phyloP scores from a whole-genome alignment of 2,113 vertebrate genomes.

The Rousettus leschenaultii region DNA sequence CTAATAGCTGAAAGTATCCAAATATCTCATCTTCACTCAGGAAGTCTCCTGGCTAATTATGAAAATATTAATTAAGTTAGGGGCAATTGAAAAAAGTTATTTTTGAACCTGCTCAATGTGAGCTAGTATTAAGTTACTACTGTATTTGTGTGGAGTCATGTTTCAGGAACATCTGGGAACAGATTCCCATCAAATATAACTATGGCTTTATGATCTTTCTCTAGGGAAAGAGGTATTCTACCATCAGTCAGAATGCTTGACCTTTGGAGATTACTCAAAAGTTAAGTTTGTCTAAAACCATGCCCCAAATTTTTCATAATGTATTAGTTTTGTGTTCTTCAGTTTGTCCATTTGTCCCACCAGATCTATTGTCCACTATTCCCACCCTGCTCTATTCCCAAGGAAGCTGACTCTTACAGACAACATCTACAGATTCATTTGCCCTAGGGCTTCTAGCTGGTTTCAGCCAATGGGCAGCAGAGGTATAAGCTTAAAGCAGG shows the following conservation, averaged over 20 bases:
- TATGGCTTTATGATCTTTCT: constrained; percentile 51
- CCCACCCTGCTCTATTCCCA: neutral
- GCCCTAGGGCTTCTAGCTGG: neutral
- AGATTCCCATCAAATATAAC: constrained; percentile 47
- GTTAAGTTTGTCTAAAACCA: constrained; percentile 3
- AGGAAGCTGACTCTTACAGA: neutral
- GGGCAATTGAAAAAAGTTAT: constrained; percentile 66
- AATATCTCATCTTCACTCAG: constrained; percentile 76
- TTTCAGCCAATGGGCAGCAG: neutral
- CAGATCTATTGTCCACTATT: neutral
- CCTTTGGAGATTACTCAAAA: constrained; percentile 35
- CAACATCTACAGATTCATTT: neutral
- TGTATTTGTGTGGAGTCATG: constrained; percentile 63
- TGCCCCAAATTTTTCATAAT: neutral
- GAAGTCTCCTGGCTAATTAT: constrained; percentile 77
- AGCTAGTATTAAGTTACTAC: constrained; percentile 74
- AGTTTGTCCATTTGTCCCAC: neutral
- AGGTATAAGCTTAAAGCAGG: neutral
- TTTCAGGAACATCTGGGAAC: constrained; percentile 75
- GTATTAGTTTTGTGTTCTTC: neutral
- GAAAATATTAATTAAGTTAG: constrained; percentile 79
- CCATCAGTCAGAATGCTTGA: constrained; percentile 19
- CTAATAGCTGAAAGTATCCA: constrained; percentile 67
- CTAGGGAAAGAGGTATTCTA: constrained; percentile 40
- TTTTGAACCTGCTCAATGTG: constrained; percentile 66